Percentiles rank a stretch among this genome's conserved stretches.
Evolutionary conservation across 2,797 vertebrate species (phyloP).

Genomic region (Sebastes flavidus): DNA sequence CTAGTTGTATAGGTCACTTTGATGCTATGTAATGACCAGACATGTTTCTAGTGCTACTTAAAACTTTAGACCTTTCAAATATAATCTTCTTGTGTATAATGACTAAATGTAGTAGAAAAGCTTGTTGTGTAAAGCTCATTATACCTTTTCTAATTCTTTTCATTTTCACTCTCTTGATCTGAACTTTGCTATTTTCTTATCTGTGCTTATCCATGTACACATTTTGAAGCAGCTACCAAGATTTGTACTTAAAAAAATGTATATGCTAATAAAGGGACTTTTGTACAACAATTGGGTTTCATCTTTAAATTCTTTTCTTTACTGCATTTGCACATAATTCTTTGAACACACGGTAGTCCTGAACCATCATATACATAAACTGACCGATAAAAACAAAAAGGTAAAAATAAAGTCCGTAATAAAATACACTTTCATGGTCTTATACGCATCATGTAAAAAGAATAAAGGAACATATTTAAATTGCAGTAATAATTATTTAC

Average conservation of each 20-base stretch:
- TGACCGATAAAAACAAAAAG: constrained; percentile 15
- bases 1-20: constrained; percentile 82
- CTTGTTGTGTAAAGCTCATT: constrained; percentile 1
- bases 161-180: constrained; percentile 30
- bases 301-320: constrained; percentile 39
- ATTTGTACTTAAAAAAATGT: constrained; percentile 64
- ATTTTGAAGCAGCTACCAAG: constrained; percentile 48
- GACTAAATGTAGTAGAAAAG: constrained; percentile 2
- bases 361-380: constrained; percentile 37
- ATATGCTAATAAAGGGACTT: constrained; percentile 78
- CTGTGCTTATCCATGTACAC: constrained; percentile 33
- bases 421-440: constrained; percentile 70
- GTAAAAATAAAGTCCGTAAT: constrained; percentile 54
- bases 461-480: constrained; percentile 45
- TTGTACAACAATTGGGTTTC: constrained; percentile 45
- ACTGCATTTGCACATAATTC: constrained; percentile 67
- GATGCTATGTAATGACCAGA: constrained; percentile 21
- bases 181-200: constrained; percentile 49
- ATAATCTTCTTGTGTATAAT: constrained; percentile 8
- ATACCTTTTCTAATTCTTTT: constrained; percentile 41
- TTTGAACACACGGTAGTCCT: background rate
- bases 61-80: constrained; percentile 17
- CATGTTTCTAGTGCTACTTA: constrained; percentile 49
- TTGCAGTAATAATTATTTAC: constrained; percentile 68
- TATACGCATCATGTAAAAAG: constrained; percentile 57